These are phyloP conservation scores for Cepaea hortensis DNA, from an alignment of 2,888 invertebrate species.

Conservation along the genomic window DNA sequence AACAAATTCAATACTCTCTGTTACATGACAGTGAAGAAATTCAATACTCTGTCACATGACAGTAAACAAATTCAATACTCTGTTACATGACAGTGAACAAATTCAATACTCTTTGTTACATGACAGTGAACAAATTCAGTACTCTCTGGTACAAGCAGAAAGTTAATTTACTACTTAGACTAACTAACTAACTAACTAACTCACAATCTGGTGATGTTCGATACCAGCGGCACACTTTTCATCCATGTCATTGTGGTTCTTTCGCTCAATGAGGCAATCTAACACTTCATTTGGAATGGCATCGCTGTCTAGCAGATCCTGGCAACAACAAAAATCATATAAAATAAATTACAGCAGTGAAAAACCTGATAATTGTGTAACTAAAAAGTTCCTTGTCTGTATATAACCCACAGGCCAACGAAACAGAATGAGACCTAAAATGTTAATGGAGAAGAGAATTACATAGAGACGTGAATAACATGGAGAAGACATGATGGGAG, in stretches of 20 bases:
- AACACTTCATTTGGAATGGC: conserved; percentile 85
- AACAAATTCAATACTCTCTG: too few species aligned
- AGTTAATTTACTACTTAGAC: neutral
- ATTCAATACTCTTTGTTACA: neutral
- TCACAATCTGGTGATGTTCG: conserved; percentile 93
- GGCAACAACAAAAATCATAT: conserved; percentile 31
- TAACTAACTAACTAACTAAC: neutral
- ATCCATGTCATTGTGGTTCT: conserved; percentile 89
- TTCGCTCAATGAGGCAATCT: conserved; percentile 94
- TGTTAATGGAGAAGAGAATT: too few species aligned
- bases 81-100: too few species aligned
- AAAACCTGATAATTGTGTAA: neutral
- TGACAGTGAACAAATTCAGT: neutral
- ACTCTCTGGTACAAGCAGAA: neutral
- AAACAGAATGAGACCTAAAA: too few species aligned
- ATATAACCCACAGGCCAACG: too few species aligned
- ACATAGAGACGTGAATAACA: too few species aligned
- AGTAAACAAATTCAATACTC: neutral
- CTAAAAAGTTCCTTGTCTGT: too few species aligned
- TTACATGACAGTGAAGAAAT: too few species aligned
- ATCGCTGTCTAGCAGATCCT: conserved; percentile 65
- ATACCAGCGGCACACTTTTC: conserved; percentile 93
- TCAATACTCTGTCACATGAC: neutral
- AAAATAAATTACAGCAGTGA: neutral
- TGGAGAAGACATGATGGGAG: too few species aligned